Evolutionary conservation across 2,113 vertebrate genomes (phyloP).

Genomic region (Antechinus stuartii): DNA sequence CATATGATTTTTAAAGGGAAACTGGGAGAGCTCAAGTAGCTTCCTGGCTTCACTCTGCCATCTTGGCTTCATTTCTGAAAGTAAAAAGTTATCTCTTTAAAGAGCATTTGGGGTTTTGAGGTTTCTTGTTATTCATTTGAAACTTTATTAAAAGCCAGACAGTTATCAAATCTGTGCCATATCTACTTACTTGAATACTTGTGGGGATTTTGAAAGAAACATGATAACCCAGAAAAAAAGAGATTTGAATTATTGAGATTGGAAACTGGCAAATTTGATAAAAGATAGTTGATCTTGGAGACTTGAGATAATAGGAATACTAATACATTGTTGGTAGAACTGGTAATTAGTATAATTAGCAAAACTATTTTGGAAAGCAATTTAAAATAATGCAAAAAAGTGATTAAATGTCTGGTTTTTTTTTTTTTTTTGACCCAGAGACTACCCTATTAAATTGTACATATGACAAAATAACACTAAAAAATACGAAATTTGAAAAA

Average conservation of each 20-base stretch:
- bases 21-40: no score
- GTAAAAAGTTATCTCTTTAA: background rate
- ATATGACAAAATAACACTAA: no score
- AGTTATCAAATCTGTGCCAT: background rate
- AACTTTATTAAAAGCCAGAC: background rate
- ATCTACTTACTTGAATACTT: background rate
- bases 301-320: background rate
- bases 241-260: background rate
- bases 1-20: no score
- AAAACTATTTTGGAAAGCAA: no score
- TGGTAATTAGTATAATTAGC: no score
- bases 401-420: no score
- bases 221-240: background rate
- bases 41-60: no score
- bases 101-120: background rate
- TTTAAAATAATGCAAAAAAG: no score
- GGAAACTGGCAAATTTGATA: background rate
- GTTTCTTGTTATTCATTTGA: background rate
- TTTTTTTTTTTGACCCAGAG: no score
- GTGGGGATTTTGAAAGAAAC: background rate
- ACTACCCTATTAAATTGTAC: no score
- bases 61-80: no score
- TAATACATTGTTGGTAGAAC: background rate
- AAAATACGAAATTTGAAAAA: no score
- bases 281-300: background rate